phyloP scores from a whole-genome alignment of 2,888 invertebrate genomes.

The Girardia tigrina region DNA sequence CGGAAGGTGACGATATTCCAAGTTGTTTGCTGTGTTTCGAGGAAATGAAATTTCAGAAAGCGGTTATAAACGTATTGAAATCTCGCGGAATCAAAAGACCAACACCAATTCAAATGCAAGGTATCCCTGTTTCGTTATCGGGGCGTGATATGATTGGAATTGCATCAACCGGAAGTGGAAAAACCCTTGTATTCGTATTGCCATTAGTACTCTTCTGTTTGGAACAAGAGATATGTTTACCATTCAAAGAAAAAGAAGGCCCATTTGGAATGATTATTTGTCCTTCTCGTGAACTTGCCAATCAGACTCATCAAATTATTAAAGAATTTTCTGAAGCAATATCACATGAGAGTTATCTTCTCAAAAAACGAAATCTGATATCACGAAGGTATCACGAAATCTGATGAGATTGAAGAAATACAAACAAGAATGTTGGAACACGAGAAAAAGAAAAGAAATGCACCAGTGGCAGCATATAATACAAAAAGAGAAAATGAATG shows the following conservation, averaged over 20 bases:
- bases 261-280: slow-evolving; percentile 78
- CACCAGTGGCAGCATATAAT: too few relatives aligned
- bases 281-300: slow-evolving; percentile 88
- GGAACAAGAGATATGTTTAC: slow-evolving; percentile 80
- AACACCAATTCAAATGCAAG: slow-evolving; percentile 94
- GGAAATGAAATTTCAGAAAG: slow-evolving; percentile 89
- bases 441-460: too few relatives aligned
- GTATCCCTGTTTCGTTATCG: slow-evolving; percentile 81
- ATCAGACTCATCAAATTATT: slow-evolving; percentile 84
- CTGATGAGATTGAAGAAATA: too few relatives aligned
- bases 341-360: too few relatives aligned
- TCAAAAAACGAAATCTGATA: too few relatives aligned
- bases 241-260: slow-evolving; percentile 66
- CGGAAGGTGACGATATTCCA: slow-evolving; percentile 82
- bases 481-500: too few relatives aligned
- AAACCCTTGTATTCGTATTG: slow-evolving; percentile 87
- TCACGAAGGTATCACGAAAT: too few relatives aligned
- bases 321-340: slow-evolving; percentile 65
- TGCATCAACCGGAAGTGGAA: slow-evolving; percentile 94
- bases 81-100: slow-evolving; percentile 70
- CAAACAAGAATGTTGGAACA: too few relatives aligned
- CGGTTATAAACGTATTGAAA: slow-evolving; percentile 67
- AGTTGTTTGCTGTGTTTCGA: slow-evolving; percentile 68
- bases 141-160: slow-evolving; percentile 98
- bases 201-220: slow-evolving; percentile 87